Base-by-base conservation (phyloP, 2,113 vertebrate species). In the Percopsis transmontana region DNA sequence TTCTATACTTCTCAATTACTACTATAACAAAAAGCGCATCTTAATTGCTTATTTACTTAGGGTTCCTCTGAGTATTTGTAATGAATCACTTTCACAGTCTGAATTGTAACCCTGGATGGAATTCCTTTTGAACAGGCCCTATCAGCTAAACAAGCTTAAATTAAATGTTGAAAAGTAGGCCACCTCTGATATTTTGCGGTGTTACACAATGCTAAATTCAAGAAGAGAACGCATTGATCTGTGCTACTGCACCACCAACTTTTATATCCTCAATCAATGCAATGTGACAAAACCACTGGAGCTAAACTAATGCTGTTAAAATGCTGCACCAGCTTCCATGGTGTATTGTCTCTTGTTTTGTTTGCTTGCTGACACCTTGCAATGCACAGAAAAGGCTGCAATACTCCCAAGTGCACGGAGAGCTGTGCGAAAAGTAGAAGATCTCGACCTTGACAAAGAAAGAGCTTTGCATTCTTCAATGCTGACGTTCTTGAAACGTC, bases 271-370 rank as follows among this genome's bases (percentile, higher is more conserved):
- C 55, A 18, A 45, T 65, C 79, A 66, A 76, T 84, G 68, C 54
- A 9, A 72, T 72, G 80, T 85, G 84, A 87, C 85, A 89, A 86
- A 85, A 61, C 69, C 52, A 11, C 68, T 68, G 56, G 62, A 66
- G 77, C 76, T 48, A 68, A 89, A 85, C 85, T 86, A 86, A 91
- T 84, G 67, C 50, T 51, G 74, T 82, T 68, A 80, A 85, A 80
- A 80, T 64, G 80, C 76, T 68, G 72, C 71, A 59, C 54, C 66
- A 54, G 73, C 59, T 6, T 58, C 66, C 68, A 41, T 66, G 62
- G 68, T 74, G 72, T 76, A 81, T 68, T 71, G 60, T 74, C 44
- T 64, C 61, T 66, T 78, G 67, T 53, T 82, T 84, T 70, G 56
- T 79, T 66, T 39, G 27, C 51, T 70, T 16, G 15, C 48, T 74